These are phyloP conservation scores for Zeus faber DNA, from an alignment of 2,113 vertebrate species.

Conservation along the genomic window DNA sequence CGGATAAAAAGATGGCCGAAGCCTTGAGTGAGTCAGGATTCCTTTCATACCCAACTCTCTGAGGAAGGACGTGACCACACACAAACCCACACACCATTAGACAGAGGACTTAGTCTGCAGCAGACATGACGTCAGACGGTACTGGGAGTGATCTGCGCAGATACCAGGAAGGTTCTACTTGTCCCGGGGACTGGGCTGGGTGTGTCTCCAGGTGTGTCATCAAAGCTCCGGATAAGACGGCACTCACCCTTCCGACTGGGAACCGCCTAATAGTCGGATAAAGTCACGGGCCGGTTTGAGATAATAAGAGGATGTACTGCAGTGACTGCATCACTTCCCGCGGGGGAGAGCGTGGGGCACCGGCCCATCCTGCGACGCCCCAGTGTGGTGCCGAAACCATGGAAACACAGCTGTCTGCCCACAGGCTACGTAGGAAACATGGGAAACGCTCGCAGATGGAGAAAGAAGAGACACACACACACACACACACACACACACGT, in stretches of 20 bases:
- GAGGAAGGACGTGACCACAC: no score
- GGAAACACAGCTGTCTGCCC: slow-evolving; percentile 66
- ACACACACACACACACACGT: slow-evolving; percentile 7
- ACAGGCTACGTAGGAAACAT: slow-evolving; percentile 40
- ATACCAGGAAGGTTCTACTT: slow-evolving; percentile 24
- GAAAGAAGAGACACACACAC: slow-evolving; percentile 6
- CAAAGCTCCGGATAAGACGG: slow-evolving; percentile 39
- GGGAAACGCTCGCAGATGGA: slow-evolving; percentile 30
- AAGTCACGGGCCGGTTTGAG: slow-evolving; percentile 28
- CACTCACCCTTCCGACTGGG: slow-evolving; percentile 30
- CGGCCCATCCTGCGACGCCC: slow-evolving; percentile 23
- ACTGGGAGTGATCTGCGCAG: slow-evolving; percentile 28
- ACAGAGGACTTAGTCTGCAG: slow-evolving; percentile 15
- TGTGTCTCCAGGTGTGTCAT: slow-evolving; percentile 49
- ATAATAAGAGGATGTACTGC: slow-evolving; percentile 52
- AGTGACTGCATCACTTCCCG: slow-evolving; percentile 51
- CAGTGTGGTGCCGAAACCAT: slow-evolving; percentile 55
- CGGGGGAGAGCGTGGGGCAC: slow-evolving; percentile 35
- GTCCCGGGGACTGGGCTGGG: slow-evolving; percentile 23
- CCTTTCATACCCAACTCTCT: no score
- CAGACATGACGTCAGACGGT: slow-evolving; percentile 57
- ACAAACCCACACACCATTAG: slow-evolving; percentile 11
- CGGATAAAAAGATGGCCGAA: background rate
- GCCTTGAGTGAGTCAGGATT: slow-evolving; percentile 2
- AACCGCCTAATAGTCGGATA: slow-evolving; percentile 31